Percentiles rank a stretch among this genome's conserved stretches.
Evolutionary conservation across 2,113 vertebrate species (phyloP).

Genomic region (Thunnus thynnus): DNA sequence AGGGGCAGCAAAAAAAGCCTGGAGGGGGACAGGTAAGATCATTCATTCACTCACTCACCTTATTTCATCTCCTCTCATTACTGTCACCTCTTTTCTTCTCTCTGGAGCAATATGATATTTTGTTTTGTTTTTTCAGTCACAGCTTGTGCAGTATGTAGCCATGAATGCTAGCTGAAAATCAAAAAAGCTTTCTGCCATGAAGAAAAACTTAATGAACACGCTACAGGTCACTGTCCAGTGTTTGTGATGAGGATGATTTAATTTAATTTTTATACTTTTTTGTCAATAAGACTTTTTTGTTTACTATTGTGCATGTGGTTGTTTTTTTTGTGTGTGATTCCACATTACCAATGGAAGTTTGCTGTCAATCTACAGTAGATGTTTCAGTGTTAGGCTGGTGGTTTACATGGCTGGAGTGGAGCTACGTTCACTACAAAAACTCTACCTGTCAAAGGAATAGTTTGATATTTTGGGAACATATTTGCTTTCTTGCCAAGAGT

Average conservation of each 20-base stretch:
- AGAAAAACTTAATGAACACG: background rate
- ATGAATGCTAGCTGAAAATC: background rate
- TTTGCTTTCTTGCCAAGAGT: too few species aligned
- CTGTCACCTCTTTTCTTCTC: background rate
- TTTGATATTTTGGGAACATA: too few species aligned
- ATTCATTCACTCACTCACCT: slow-evolving; percentile 29
- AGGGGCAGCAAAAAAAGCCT: slow-evolving; percentile 91
- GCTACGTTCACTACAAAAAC: background rate
- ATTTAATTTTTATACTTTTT: background rate
- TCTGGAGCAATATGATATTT: background rate
- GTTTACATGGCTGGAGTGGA: background rate
- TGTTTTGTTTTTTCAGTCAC: background rate
- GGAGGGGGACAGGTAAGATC: slow-evolving; percentile 93
- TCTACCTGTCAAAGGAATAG: too few species aligned
- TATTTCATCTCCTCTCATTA: slow-evolving; percentile 3
- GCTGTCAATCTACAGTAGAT: background rate
- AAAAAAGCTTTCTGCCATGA: too few species aligned
- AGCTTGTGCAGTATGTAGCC: background rate
- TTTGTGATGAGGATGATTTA: background rate
- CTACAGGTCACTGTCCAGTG: background rate
- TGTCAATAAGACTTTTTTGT: background rate
- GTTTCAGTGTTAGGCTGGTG: background rate
- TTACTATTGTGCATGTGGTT: too few species aligned
- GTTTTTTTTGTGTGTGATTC: too few species aligned
- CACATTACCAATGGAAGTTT: background rate